Base-by-base conservation (phyloP, 2,797 vertebrate genomes). In the Geotrypetes seraphini region DNA sequence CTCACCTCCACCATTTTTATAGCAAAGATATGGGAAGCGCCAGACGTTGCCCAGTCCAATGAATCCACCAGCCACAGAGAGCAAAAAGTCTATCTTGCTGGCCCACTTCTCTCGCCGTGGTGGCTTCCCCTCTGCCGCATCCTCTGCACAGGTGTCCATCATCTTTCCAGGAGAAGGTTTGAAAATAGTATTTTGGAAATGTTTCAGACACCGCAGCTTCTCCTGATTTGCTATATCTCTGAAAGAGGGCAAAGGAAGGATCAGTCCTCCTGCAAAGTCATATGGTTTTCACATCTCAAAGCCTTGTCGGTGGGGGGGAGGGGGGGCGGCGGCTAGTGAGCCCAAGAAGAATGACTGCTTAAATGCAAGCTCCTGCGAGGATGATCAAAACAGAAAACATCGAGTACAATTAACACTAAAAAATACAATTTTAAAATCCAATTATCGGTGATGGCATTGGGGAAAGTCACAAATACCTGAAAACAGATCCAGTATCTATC, bases 1-100 rank as follows among this genome's bases (percentile, higher is more conserved):
- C n/a, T n/a, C 88, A 96, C 96, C 96, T 89, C 96, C 96, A 60
- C 96, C 96, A 12, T 99, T 99, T 56, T 99, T 99, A 71, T 99
- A 99, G 88, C 95, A 99, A 85, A 99, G 94, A 70, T 98, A 99
- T 10, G 95, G 96, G 43, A 99, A 99, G 6, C 95, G 85, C 96
- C 96, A 99, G 26, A 99, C 90, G 0, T 99, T 99, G 62, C 96
- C 96, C 57, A 99, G 86, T 43, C 96, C 96, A 3, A 99, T 93
- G 10, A 99, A 98, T 43, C 96, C 96, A 1, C 96, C 96, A 1
- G 96, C 96, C 63, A 99, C 96, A 0, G 96, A 99, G 33, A 99
- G 85, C 75, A 99, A 77, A 66, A 99, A 99, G 84, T 99, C 96
- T 36, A 98, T 88, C 80, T 96, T 97, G 70, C 89, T 99, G n/a